Base-by-base conservation (phyloP, 2,888 invertebrate species). In the Xylota segnis region DNA sequence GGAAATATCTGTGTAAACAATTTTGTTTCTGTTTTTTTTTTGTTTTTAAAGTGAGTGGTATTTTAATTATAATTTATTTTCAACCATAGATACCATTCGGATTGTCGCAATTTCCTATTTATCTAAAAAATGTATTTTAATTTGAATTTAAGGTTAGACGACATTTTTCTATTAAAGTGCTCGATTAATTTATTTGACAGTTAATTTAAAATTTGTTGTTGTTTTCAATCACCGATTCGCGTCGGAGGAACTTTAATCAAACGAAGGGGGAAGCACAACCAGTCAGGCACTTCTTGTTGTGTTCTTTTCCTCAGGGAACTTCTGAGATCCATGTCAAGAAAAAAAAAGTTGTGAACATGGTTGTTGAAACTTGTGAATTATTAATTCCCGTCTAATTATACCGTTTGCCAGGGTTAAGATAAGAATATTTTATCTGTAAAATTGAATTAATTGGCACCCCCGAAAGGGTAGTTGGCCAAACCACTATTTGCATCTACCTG, bases 31-130 rank as follows among this genome's bases (percentile, higher is more conserved):
- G n/a, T n/a, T n/a, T n/a, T n/a, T n/a, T n/a, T n/a, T n/a, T n/a
- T n/a, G n/a, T n/a, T n/a, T n/a, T 65, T 70, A 45, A 70, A 75
- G 10, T 79, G 61, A 78, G 71, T 50, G 47, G 63, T 43, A 66
- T 81, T 84, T 81, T 81, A 76, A 76, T 81, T 76, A 34, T 71
- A 47, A 81, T 65, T 81, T 72, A 61, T 65, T n/a, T n/a, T 72
- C 54, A 54, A 16, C 12, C 50, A 61, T 23, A 47, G 14, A 14
- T 16, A 65, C 37, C n/a, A 16, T 12, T 52, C 34, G 52, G 18
- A 40, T 3, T 50, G 29, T 4, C 23, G 14, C 5, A 27, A 50
- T 9, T 10, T 65, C 1, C 40, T 27, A 54, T 29, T 43, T 3
- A 43, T 54, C 59, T 40, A 43, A 0, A 16, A 29, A 12, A 37